Conservation (phyloP, 2,888 invertebrate species). For the Catocala fraxini region DNA sequence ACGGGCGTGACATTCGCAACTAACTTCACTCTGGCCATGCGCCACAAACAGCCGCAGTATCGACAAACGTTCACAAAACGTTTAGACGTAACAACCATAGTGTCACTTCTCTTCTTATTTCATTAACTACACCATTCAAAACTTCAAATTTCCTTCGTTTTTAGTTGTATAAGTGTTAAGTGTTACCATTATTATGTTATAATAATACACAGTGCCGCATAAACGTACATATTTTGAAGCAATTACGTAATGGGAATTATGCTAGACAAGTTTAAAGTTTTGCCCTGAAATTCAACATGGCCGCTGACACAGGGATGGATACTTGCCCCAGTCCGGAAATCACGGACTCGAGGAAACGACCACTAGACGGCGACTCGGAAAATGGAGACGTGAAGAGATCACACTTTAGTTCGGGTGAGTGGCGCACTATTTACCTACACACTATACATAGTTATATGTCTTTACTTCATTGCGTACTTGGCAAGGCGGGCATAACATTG, state of each 20-base stretch:
- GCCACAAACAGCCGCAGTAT: conserved; percentile 84
- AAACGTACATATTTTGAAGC: conserved; percentile 79
- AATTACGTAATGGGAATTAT: conserved; percentile 88
- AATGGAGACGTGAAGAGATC: conserved; percentile 96
- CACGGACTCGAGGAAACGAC: conserved; percentile 96
- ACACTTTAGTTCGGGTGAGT: conserved; percentile 96
- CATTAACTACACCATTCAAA: conserved; percentile 78
- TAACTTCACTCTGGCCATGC: conserved; percentile 77
- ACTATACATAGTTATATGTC: conserved; percentile 53
- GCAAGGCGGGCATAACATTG: conserved; percentile 82
- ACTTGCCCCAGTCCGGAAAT: conserved; percentile 97
- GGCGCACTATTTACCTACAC: conserved; percentile 56
- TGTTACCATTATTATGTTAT: conserved; percentile 76
- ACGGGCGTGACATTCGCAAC: conserved; percentile 58
- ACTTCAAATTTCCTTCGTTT: conserved; percentile 73
- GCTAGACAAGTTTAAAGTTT: conserved; percentile 87
- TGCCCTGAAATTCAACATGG: conserved; percentile 92
- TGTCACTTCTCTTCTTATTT: conserved; percentile 84
- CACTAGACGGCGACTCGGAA: conserved; percentile 95
- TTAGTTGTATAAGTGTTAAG: conserved; percentile 84
- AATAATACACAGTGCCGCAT: conserved; percentile 82
- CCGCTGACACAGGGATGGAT: conserved; percentile 97
- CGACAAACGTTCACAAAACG: conserved; percentile 86
- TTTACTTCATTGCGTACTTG: conserved; percentile 79
- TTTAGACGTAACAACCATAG: conserved; percentile 83